phyloP scores from a whole-genome alignment of 2,888 invertebrate genomes.

The Dyspetes luteomarginatus region DNA sequence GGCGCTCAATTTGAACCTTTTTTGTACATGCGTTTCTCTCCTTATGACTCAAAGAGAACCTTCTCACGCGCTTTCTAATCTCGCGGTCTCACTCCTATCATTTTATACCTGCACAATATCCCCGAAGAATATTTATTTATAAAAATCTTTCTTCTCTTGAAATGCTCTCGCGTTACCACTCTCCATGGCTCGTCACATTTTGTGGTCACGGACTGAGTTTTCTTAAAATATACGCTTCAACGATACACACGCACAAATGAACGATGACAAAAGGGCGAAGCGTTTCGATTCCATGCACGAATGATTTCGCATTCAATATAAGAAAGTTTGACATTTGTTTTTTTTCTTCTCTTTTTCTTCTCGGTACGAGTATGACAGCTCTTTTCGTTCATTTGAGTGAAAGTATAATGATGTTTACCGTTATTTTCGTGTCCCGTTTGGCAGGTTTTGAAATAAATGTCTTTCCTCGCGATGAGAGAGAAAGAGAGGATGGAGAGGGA shows the following conservation, averaged over 20 bases:
- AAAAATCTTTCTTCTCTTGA: no score
- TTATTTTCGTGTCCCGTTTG: conserved; percentile 10
- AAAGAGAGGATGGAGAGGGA: no score
- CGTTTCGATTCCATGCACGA: conserved; percentile 29
- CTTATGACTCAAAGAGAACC: neutral
- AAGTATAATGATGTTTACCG: conserved; percentile 45
- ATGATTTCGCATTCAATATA: conserved; percentile 21
- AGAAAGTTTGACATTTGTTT: conserved; percentile 35
- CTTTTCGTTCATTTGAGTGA: conserved; percentile 46
- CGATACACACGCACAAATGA: no score
- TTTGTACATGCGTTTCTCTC: conserved; percentile 2
- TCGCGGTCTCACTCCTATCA: neutral
- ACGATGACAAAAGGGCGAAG: conserved; percentile 17
- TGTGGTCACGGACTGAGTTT: neutral
- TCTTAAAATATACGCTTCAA: no score
- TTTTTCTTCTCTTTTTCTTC: conserved; percentile 19
- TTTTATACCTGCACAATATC: neutral
- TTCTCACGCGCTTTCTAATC: conserved; percentile 38
- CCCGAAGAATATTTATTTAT: no score
- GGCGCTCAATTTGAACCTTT: no score
- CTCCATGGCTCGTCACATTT: neutral
- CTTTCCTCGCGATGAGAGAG: no score
- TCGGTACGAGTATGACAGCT: conserved; percentile 8
- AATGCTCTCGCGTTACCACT: neutral
- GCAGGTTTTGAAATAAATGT: no score